Evolutionary conservation across 2,797 vertebrate species (phyloP), one percentile per base, ranked within the genome.

Genomic region (Phrynocephalus guinanensis): DNA sequence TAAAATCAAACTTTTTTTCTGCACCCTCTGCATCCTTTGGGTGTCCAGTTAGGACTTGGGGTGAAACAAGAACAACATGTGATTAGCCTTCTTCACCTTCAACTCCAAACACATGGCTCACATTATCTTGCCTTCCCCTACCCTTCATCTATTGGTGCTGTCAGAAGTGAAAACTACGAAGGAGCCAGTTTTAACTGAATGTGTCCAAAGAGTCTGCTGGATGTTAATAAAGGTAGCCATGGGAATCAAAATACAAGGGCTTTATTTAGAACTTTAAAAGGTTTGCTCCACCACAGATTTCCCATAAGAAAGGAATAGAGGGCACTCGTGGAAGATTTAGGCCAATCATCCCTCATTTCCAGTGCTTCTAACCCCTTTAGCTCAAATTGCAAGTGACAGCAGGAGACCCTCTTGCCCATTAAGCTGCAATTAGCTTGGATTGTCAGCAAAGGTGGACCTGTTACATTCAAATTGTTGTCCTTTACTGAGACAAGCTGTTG

Each of bases 381-480:
- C 50, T 91, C 83, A 93, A 91, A 84, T 91, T 90, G 50, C 0
- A 1, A 82, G 18, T 89, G 88, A 84, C 88, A 90, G 63, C 0
- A 0, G 85, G 88, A 78, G 86, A 83, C 85, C 70, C 70, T 93
- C 60, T 81, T 18, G 78, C 82, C 33, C 87, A 78, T 92, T 93
- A 87, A 86, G 88, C 71, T 88, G 91, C 0, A 1, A 84, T 92
- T 92, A 90, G 70, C 86, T 90, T 88, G 78, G 44, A 92, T 76
- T 63, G 9, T 78, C 91, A 87, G 86, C 56, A 93, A 89, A 79
- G 83, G 89, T 88, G 85, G 7, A 10, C 3, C 56, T 77, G 90
- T 92, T 92, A 91, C 2, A 87, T 94, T 93, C 87, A 90, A 67
- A 91, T 92, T 91, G 91, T 91, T 88, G 24, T 50, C 73, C 5